Base-by-base conservation (phyloP, 1,140 invertebrate species). In the Pachypsylla venusta region DNA sequence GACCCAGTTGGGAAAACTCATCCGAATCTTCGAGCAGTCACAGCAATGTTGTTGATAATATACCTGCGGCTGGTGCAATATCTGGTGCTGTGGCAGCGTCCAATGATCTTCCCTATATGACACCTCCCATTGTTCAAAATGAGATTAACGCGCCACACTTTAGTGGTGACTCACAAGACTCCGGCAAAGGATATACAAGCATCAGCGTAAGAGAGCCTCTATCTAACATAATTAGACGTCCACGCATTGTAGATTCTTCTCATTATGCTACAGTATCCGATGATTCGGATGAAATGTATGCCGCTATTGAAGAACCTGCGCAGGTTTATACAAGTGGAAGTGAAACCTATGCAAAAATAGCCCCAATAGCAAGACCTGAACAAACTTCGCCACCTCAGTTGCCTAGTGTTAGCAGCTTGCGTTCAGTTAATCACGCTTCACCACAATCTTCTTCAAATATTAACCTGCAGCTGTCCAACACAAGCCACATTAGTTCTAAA, bases 231-330 rank as follows among this genome's bases (percentile, higher is more conserved):
- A 71, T 82, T 39, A 79, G 80, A 20, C 73, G 78, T 68, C 76
- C 76, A 14, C 68, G 76, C 26, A 42, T 59, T 2, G 28, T 63
- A 67, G 70, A 78, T 67, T 66, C 79, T 77, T 79, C 84, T 1
- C 85, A 87, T 73, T 89, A 89, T 70, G 84, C 85, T 13, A 86
- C 85, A 4, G 84, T 88, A 3, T 88, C 86, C 0, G 85, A 89
- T 71, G 85, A 89, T 74, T 88, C 86, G 56, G 88, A 91, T 71
- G 89, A 93, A 73, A 89, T 89, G 76, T 91, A 93, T 71, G 88
- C 87, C 1, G 87, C 87, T 2, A 90, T 90, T 59, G 86, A 89
- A 63, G 89, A 91, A 66, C 84, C 81, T 59, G 80, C 79, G 53
- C 72, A 73, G 53, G 72, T 84, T 3, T 86, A 86, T 60, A 83